Conservation (phyloP, 2,113 vertebrate species). For the Tyrannus savana region DNA sequence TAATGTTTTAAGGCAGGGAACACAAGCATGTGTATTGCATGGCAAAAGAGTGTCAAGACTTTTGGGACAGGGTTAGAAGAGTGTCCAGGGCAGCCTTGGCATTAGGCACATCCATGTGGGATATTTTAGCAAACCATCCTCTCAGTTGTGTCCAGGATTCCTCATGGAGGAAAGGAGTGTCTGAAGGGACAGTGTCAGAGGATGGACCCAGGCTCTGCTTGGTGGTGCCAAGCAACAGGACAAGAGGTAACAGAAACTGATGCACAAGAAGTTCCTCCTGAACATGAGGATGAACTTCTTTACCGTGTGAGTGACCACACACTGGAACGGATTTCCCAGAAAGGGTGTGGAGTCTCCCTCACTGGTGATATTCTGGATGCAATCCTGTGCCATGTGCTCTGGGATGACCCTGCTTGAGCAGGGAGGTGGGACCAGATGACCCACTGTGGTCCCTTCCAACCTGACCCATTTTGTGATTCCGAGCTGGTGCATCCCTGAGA, state of each 20-base stretch:
- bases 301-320: neutral
- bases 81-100: neutral
- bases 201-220: neutral
- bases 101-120: neutral
- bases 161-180: neutral
- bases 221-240: neutral
- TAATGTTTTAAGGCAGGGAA: neutral
- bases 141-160: neutral
- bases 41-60: neutral
- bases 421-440: neutral
- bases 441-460: neutral
- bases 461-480: neutral
- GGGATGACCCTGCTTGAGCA: neutral
- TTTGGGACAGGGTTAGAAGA: neutral
- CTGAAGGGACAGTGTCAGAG: neutral
- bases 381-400: neutral
- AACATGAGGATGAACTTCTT: neutral
- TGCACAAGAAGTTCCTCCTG: neutral
- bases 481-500: neutral
- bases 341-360: neutral
- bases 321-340: neutral
- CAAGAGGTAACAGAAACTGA: neutral
- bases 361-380: neutral
- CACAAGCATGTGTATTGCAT: rapidly evolving
- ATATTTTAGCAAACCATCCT: neutral